Evolutionary conservation across 1,140 invertebrate species (phyloP).

Genomic region (Neoseiulus cucumeris): DNA sequence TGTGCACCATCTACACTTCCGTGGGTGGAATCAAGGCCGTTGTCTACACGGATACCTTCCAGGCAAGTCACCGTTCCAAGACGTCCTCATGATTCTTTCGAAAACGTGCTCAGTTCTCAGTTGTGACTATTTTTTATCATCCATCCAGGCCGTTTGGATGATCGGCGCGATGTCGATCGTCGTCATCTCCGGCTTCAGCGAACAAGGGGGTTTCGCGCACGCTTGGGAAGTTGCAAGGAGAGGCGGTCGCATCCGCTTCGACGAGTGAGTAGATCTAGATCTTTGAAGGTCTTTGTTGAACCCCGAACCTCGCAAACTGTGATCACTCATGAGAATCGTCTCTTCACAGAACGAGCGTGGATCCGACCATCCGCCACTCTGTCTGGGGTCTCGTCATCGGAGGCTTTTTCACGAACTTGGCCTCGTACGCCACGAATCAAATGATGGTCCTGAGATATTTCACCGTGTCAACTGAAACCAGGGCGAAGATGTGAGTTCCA

Average conservation of each 20-base stretch:
- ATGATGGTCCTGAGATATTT: conserved; percentile 16
- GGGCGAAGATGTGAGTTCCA: not conserved
- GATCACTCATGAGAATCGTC: too few relatives aligned
- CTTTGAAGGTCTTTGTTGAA: too few relatives aligned
- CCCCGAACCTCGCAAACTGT: too few relatives aligned
- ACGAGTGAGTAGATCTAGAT: conserved; percentile 33
- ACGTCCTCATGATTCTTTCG: not conserved
- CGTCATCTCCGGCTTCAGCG: conserved; percentile 41
- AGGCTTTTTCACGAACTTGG: conserved; percentile 46
- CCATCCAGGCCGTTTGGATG: conserved; percentile 39
- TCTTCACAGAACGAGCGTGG: conserved; percentile 30
- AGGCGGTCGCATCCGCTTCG: conserved; percentile 42
- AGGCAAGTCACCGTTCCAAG: conserved; percentile 29
- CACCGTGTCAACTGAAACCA: not conserved
- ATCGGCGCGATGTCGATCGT: conserved; percentile 49
- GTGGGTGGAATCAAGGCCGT: conserved; percentile 70
- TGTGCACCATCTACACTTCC: conserved; percentile 52
- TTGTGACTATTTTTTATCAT: not conserved
- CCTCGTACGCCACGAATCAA: conserved; percentile 62
- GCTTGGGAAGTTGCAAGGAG: conserved; percentile 43
- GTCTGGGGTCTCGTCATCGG: conserved; percentile 49
- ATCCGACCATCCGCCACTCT: conserved; percentile 51
- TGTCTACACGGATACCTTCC: conserved; percentile 58
- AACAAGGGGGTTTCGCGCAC: conserved; percentile 37
- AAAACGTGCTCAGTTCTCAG: not conserved